Conservation (phyloP, 2,888 invertebrate genomes). For the Epirrita christyi region DNA sequence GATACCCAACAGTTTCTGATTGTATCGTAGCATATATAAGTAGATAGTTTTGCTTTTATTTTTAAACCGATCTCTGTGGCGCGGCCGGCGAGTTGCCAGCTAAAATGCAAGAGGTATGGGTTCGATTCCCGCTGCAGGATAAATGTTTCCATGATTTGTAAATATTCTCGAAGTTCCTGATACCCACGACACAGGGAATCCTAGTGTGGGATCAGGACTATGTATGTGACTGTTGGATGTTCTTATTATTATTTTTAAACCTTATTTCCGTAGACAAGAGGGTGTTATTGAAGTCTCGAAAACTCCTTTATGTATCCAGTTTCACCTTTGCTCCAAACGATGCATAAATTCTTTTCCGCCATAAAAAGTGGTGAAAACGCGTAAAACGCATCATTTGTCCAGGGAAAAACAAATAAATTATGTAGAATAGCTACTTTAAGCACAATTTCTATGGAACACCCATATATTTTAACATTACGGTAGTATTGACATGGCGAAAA, state of each 20-base stretch:
- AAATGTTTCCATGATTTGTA: too few relatives aligned
- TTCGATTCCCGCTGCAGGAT: too few relatives aligned
- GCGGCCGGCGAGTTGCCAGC: too few relatives aligned
- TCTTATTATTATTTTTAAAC: too few relatives aligned
- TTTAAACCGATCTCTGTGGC: too few relatives aligned
- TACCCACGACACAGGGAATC: too few relatives aligned
- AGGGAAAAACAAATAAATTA: slow-evolving; percentile 74
- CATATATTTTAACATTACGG: slow-evolving; percentile 61
- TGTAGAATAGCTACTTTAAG: slow-evolving; percentile 60
- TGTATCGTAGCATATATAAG: too few relatives aligned
- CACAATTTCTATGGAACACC: slow-evolving; percentile 60
- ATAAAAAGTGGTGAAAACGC: slow-evolving; percentile 54
- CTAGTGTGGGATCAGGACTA: too few relatives aligned
- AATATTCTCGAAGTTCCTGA: too few relatives aligned
- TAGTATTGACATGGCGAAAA: slow-evolving; percentile 44
- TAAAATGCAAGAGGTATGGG: too few relatives aligned
- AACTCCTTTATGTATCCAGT: background rate
- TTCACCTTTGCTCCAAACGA: slow-evolving; percentile 35
- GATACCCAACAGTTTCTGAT: slow-evolving; percentile 2
- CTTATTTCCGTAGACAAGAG: background rate
- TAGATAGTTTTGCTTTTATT: too few relatives aligned
- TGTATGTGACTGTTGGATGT: too few relatives aligned
- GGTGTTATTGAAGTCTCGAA: background rate
- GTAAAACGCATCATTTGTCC: slow-evolving; percentile 64
- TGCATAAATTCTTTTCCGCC: slow-evolving; percentile 46